Percentiles rank a stretch among this genome's conserved stretches.
phyloP scores from a whole-genome alignment of 1,140 invertebrate genomes.

The Ceratosolen solmsi region DNA sequence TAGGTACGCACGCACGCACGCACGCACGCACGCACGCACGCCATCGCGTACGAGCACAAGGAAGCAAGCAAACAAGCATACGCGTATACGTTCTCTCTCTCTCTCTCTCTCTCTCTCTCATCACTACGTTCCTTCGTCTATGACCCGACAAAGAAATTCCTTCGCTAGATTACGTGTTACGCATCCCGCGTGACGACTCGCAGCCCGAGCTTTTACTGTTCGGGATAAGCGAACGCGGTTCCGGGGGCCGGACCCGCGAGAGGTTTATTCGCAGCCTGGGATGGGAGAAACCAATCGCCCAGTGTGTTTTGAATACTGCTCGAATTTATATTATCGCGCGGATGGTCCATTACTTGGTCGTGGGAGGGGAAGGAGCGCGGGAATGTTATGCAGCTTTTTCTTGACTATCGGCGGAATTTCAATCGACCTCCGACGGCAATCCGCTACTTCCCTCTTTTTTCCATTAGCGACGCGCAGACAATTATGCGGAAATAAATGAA shows the following conservation, averaged over 20 bases:
- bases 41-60: too few species aligned
- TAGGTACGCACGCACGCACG: too few species aligned
- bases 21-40: too few species aligned
- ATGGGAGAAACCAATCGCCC: conserved; percentile 9
- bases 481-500: not conserved
- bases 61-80: too few species aligned
- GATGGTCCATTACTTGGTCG: conserved; percentile 37
- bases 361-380: conserved; percentile 2
- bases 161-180: conserved; percentile 64
- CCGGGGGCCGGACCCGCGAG: not conserved
- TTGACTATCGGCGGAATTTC: conserved; percentile 20
- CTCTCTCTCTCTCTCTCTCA: conserved; percentile 38
- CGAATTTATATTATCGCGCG: conserved; percentile 36
- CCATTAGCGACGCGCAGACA: conserved; percentile 2
- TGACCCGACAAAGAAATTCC: conserved; percentile 68
- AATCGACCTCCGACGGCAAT: too few species aligned
- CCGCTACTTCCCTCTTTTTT: not conserved
- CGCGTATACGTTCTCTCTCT: conserved; percentile 13
- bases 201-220: conserved; percentile 59
- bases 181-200: conserved; percentile 53
- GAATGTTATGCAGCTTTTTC: conserved; percentile 12
- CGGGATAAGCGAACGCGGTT: conserved; percentile 59
- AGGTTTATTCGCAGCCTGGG: conserved; percentile 54
- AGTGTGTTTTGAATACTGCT: conserved; percentile 21
- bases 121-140: conserved; percentile 50